phyloP scores from a whole-genome alignment of 2,888 invertebrate species.

The Myathropa florea region DNA sequence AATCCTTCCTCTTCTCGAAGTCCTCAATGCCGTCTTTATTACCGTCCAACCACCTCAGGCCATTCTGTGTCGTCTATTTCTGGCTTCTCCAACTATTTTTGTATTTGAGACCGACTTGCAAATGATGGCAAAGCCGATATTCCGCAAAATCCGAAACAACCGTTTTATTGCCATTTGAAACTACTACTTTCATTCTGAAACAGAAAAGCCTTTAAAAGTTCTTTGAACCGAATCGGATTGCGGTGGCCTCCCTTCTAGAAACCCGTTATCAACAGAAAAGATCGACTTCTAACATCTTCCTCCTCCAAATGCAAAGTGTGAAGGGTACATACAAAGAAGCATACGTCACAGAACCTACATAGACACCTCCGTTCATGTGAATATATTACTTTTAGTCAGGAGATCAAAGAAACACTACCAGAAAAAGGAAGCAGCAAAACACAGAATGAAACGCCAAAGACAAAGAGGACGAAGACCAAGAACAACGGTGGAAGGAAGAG shows the following conservation, averaged over 20 bases:
- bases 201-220: not conserved
- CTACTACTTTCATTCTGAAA: not conserved
- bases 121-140: not conserved
- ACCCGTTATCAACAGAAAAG: not conserved
- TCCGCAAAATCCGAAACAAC: not conserved
- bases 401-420: not conserved
- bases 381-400: not conserved
- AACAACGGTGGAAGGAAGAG: not conserved
- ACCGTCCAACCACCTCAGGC: not conserved
- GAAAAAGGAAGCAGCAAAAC: not conserved
- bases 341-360: not conserved
- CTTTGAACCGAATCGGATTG: not conserved
- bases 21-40: not conserved
- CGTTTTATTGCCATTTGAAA: not conserved
- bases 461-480: constrained; percentile 16
- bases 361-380: not conserved
- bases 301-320: constrained; percentile 4
- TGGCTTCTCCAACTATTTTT: too few species aligned
- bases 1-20: too few species aligned
- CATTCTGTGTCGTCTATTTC: not conserved
- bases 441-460: not conserved
- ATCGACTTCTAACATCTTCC: not conserved
- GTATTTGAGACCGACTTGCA: not conserved
- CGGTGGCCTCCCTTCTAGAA: not conserved
- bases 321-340: not conserved